A percentile compares a stretch with the other conserved stretches of the same genome.
Conservation (phyloP, 1,140 invertebrate species). For the Dolichoris vasculosae region DNA sequence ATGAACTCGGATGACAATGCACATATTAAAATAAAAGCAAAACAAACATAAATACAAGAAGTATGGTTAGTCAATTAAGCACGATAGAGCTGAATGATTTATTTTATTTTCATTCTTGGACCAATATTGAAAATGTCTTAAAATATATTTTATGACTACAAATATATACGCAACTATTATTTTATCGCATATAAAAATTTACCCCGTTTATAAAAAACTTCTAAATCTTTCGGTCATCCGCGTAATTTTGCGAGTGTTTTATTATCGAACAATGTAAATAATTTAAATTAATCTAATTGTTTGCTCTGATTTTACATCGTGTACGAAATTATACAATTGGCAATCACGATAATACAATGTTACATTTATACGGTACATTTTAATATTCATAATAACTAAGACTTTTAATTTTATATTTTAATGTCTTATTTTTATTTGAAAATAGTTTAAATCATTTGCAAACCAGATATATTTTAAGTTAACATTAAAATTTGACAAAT, state of each 20-base stretch:
- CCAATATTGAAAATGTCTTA: neutral
- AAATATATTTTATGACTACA: neutral
- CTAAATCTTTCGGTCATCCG: neutral
- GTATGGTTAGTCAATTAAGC: neutral
- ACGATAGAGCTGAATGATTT: neutral
- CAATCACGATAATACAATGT: neutral
- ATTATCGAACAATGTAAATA: neutral
- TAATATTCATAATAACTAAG: neutral
- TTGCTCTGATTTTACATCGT: slow-evolving; percentile 27
- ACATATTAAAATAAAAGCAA: neutral
- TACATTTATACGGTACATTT: neutral
- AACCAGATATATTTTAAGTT: too few relatives aligned
- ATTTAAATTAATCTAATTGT: neutral
- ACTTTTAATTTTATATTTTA: neutral
- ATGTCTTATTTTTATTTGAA: too few relatives aligned
- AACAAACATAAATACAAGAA: neutral
- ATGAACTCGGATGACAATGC: slow-evolving; percentile 4
- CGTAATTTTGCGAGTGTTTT: neutral
- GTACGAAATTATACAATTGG: neutral
- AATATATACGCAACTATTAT: neutral
- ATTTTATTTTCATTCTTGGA: neutral
- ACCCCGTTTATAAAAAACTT: neutral
- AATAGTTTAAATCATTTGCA: too few relatives aligned
- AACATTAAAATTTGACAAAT: too few relatives aligned
- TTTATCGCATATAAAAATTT: too few relatives aligned